Evolutionary conservation across 2,797 vertebrate genomes (phyloP), one percentile per base, ranked within the genome.

Genomic region (Eulemur mongoz): DNA sequence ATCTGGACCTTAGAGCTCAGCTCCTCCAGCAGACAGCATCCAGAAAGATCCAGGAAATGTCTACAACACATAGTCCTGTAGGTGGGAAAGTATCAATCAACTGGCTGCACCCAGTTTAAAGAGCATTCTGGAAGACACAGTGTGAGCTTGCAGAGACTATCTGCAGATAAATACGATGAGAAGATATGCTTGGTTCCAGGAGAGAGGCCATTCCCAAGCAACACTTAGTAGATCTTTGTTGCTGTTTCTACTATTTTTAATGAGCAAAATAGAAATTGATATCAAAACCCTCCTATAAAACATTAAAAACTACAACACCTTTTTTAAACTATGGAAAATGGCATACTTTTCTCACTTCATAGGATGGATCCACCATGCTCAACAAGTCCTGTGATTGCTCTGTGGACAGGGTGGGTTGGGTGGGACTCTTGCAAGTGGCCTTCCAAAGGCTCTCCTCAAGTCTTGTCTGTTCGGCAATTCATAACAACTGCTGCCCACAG

Each of bases 181-280:
- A 87, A 80, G n/a, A n/a, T 32, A 69, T n/a, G 4, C 11, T 25
- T 57, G 32, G 27, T 15, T 35, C 20, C 23, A 59, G 14, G 14
- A 82, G 7, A n/a, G 7, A 73, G 10, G 43, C 6, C 30, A 17
- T 83, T 84, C 35, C 35, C 14, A 35, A 91, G 48, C 40, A 27
- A 67, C 15, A 32, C 0, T 18, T 32, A 76, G 45, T 32, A 63
- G 45, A 1, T 63, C 43, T 70, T 92, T 80, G 38, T 75, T 63
- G 22, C 9, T 67, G 1, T 35, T 87, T 84, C 14, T 91, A 72
- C 4, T 78, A n/a, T 72, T 94, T 81, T 82, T 35, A 69, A 90
- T 90, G 20, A 93, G 50, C 85, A 78, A 65, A 78, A 10, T 13
- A 89, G 63, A 90, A 93, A 43, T 61, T 38, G 63, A 78, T 52